These are phyloP conservation scores for Dunckerocampus dactyliophorus DNA, from an alignment of 2,113 vertebrate genomes.

Conservation along the genomic window DNA sequence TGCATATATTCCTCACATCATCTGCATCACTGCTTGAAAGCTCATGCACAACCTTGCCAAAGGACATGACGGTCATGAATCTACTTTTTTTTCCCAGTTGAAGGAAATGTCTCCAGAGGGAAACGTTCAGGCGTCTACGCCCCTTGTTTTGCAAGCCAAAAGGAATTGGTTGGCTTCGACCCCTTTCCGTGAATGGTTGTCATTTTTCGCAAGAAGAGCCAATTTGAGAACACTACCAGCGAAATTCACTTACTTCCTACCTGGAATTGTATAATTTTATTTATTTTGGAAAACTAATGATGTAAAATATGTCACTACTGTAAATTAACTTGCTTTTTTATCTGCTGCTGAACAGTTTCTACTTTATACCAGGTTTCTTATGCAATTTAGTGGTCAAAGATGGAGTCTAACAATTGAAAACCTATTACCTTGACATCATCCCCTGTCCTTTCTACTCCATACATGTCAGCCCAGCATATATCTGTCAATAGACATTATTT, in stretches of 20 bases:
- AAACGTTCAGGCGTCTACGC: conserved; percentile 66
- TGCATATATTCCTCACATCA: no score
- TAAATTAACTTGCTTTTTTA: conserved; percentile 79
- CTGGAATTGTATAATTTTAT: conserved; percentile 77
- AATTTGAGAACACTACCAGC: conserved; percentile 69
- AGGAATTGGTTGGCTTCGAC: conserved; percentile 59
- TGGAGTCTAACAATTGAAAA: conserved; percentile 64
- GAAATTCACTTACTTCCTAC: conserved; percentile 68
- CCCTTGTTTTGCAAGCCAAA: conserved; percentile 70
- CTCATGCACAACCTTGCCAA: not conserved
- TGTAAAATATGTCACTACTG: conserved; percentile 80
- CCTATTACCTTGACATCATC: conserved; percentile 51
- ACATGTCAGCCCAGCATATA: conserved; percentile 35
- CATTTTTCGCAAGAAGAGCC: conserved; percentile 60
- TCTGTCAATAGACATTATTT: conserved; percentile 36
- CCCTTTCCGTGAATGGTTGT: conserved; percentile 62
- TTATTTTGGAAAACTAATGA: conserved; percentile 73
- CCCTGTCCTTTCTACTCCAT: conserved; percentile 42
- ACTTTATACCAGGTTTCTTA: conserved; percentile 80
- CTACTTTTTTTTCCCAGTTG: conserved; percentile 37
- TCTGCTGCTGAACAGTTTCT: conserved; percentile 78
- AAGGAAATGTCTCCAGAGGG: conserved; percentile 67
- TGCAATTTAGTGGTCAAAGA: conserved; percentile 73
- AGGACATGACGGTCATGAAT: not conserved
- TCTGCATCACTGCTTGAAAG: not conserved